A percentile compares a stretch with the other conserved stretches of the same genome.
Conservation (phyloP, 2,797 vertebrate genomes). For the Scleropages formosus region DNA sequence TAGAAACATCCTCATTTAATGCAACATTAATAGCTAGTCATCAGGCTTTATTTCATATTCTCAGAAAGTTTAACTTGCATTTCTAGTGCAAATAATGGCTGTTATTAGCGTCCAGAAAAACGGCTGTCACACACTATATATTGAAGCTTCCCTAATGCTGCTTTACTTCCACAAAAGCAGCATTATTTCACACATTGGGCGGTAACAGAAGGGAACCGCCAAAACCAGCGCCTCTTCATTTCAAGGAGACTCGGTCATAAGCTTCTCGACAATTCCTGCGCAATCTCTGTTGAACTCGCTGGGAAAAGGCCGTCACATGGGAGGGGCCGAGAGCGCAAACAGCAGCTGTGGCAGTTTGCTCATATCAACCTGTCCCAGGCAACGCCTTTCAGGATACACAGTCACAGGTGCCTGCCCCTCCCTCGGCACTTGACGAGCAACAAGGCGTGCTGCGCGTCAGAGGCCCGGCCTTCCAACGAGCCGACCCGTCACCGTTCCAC, state of each 20-base stretch:
- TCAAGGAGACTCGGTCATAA: neutral
- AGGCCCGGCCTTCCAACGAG: neutral
- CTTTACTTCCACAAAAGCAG: neutral
- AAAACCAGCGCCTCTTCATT: neutral
- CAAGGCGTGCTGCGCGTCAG: neutral
- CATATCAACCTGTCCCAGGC: slow-evolving; percentile 41
- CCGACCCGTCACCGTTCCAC: neutral
- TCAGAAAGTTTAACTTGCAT: too few species aligned
- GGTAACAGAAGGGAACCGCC: neutral
- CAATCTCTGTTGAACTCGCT: neutral
- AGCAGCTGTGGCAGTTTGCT: slow-evolving; percentile 40
- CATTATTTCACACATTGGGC: neutral
- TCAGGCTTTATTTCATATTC: neutral
- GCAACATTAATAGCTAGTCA: neutral
- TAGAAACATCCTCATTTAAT: neutral
- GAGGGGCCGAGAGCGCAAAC: slow-evolving; percentile 53
- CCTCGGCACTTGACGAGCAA: slow-evolving; percentile 44
- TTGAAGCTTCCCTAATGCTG: neutral
- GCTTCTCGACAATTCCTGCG: neutral
- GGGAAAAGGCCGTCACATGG: slow-evolving; percentile 16
- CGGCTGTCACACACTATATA: too few species aligned
- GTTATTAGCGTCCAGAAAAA: too few species aligned
- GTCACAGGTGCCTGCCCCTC: slow-evolving; percentile 47
- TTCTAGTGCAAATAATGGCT: too few species aligned
- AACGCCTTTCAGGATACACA: slow-evolving; percentile 49